Evolutionary conservation across 2,888 invertebrate species (phyloP), one percentile per base, ranked within the genome.

Genomic region (Lasioglossum zephyrum): DNA sequence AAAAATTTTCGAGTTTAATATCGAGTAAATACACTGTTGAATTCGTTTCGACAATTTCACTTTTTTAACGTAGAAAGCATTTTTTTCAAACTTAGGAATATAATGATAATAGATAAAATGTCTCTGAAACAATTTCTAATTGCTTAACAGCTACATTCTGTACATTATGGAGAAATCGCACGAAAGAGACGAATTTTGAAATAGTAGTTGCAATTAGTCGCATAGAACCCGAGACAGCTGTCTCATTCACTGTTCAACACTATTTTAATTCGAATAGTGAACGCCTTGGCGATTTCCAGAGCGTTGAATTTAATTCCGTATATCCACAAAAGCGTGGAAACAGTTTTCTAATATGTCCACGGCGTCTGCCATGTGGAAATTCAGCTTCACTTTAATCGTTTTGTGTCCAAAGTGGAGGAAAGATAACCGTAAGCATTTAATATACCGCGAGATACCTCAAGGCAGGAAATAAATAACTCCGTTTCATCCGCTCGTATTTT

Each of bases 381-480:
- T 31, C 53, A 22, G 72, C 18, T 47, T 41, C 53, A 2, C 63
- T 74, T 75, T 85, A 63, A 85, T 77, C 80, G 49, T 85, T 85
- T 70, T 77, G 36, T 11, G 57, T 18, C 18, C 53, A 44, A 70
- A 77, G 36, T 39, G 39, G n/a, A 76, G 63, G 73, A 63, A 80
- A 75, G 85, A 85, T 73, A 85, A 85, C 69, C 63, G 85, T 74
- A 66, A 79, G 85, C 85, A 57, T 79, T 85, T 85, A 80, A 85
- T 85, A 80, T 76, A 84, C 75, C 85, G 49, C 41, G 73, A 77
- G 49, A 44, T 73, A 74, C 74, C 63, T 77, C 85, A 85, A 77
- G 77, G 53, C 73, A 77, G 70, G 76, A 77, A 77, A 85, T 85
- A 85, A 85, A 85, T 85, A 85, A 85, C 73, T 85, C 85, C 47